Percentiles rank a stretch among this genome's conserved stretches.
Conservation (phyloP, 2,888 invertebrate species). For the Leptinotarsa tumamoca region DNA sequence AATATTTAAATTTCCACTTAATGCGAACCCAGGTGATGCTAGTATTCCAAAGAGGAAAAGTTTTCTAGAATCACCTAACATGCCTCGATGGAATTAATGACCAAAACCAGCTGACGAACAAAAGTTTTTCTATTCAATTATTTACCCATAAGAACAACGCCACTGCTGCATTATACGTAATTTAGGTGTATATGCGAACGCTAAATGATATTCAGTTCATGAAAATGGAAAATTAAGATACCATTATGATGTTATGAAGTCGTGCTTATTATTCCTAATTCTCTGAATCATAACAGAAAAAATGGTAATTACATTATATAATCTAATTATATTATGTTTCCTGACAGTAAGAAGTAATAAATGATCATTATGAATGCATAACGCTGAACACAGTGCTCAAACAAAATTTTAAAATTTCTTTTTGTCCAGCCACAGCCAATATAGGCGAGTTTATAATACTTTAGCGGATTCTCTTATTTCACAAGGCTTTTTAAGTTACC, state of each 20-base stretch:
- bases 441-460: no score
- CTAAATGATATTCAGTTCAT: constrained; percentile 2
- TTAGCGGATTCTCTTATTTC: no score
- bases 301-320: background rate
- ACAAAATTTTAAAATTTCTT: no score
- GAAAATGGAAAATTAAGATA: constrained; percentile 13
- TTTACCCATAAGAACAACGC: constrained; percentile 18
- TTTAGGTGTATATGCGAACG: constrained; percentile 1
- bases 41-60: constrained; percentile 12
- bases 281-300: background rate
- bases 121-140: constrained; percentile 19
- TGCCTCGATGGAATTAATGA: constrained; percentile 19
- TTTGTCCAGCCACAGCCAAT: no score
- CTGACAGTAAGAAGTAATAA: no score
- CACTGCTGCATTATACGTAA: constrained; percentile 13
- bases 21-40: constrained; percentile 16
- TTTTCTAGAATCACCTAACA: constrained; percentile 9
- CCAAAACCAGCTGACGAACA: background rate
- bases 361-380: no score
- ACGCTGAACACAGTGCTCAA: no score
- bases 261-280: background rate
- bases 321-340: no score
- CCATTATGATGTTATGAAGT: background rate
- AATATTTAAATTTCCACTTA: constrained; percentile 14
- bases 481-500: no score